Evolutionary conservation across 1,140 invertebrate species (phyloP), one percentile per base, ranked within the genome.

Genomic region (Galleria mellonella): DNA sequence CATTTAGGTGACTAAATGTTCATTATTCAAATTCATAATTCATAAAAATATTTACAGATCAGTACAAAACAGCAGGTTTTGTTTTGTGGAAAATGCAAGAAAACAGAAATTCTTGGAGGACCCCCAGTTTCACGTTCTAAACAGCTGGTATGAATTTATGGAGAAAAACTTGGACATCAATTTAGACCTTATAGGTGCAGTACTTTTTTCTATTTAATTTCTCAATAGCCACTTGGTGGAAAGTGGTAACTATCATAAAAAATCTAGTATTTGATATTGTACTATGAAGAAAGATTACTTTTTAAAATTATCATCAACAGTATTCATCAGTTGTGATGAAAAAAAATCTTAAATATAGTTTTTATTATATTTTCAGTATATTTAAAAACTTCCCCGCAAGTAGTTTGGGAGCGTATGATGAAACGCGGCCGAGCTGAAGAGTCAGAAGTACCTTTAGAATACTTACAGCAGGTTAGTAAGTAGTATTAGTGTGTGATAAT

Each of bases 141-240:
- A 92, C 64, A 88, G 94, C 37, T 97, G 96, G 96, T 96, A 92
- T 75, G 87, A 94, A 28, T 96, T 91, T 87, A 90, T 95, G 10
- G 89, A 91, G 12, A 84, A 90, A 29, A 91, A 90, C 59, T 87
- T 93, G 9, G 89, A 93, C 54, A 90, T 95, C 45, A 86, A 90
- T 56, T 89, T 95, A 44, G 94, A 98, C 88, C 89, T 97, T 14
- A 96, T 97, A 65, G 92, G 33, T 36, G 6, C 17, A 23, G 17
- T 23, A 23, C 2, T 6, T 3, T 2, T 23, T 3, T 23, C 17
- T 6, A 23, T 23, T n/a, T n/a, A n/a, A n/a, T n/a, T n/a, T n/a
- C n/a, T n/a, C n/a, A n/a, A n/a, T n/a, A n/a, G n/a, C n/a, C n/a
- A n/a, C n/a, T n/a, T n/a, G n/a, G n/a, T n/a, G n/a, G n/a, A n/a